These are phyloP conservation scores for Squalus acanthias DNA, from an alignment of 2,797 vertebrate species.

Conservation along the genomic window DNA sequence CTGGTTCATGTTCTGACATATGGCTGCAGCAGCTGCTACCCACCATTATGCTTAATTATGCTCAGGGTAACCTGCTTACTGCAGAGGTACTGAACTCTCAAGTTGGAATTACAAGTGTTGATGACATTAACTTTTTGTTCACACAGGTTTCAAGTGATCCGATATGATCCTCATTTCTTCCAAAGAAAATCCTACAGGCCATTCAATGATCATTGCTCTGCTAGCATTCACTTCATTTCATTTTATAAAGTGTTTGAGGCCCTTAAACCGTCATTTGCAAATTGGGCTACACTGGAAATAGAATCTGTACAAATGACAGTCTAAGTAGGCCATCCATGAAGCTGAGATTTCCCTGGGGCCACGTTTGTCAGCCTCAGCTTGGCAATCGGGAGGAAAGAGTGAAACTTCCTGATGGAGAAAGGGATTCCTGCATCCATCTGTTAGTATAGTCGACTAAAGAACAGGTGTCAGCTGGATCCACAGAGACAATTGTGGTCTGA, in stretches of 20 bases:
- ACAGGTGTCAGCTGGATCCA: background rate
- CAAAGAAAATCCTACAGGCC: conserved; percentile 7
- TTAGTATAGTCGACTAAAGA: background rate
- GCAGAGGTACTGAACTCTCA: background rate
- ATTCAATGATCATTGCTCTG: background rate
- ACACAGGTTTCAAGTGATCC: background rate
- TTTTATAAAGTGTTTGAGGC: background rate
- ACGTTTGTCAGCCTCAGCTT: conserved; percentile 1
- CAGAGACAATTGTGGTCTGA: background rate
- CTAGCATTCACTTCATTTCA: background rate
- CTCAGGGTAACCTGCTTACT: background rate
- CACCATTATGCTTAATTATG: background rate
- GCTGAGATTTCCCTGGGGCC: conserved; percentile 23
- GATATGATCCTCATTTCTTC: background rate
- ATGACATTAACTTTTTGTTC: background rate
- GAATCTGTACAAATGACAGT: background rate
- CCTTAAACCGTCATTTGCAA: background rate
- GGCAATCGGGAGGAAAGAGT: background rate
- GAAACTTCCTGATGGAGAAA: background rate
- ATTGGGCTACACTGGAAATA: conserved; percentile 22
- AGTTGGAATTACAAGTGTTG: background rate
- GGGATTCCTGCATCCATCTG: background rate
- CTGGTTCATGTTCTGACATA: background rate
- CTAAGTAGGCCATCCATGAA: conserved; percentile 28
- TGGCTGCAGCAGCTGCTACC: background rate